phyloP scores from a whole-genome alignment of 2,888 invertebrate species.

The Acrocera orbiculus region DNA sequence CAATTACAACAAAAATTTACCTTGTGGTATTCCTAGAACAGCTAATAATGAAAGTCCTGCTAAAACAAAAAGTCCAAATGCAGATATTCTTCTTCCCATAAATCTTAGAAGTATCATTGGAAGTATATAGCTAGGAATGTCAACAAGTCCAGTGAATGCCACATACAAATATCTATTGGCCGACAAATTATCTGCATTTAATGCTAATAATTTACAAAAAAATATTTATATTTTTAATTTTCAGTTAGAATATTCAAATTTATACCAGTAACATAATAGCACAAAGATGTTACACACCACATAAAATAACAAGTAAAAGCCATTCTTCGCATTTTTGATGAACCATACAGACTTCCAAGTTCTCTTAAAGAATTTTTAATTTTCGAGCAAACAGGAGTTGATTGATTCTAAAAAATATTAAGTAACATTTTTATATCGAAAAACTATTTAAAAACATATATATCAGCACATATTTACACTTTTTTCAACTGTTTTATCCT shows the following conservation, averaged over 20 bases:
- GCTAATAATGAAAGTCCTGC: constrained; percentile 33
- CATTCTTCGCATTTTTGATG: constrained; percentile 22
- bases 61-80: constrained; percentile 30
- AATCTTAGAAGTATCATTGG: constrained; percentile 33
- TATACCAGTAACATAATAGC: constrained; percentile 29
- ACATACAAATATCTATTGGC: constrained; percentile 35
- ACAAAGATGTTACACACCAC: constrained; percentile 29
- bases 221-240: neutral
- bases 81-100: constrained; percentile 33
- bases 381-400: constrained; percentile 18
- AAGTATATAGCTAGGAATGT: constrained; percentile 36
- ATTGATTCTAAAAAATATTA: too few species aligned
- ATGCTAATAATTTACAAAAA: constrained; percentile 22
- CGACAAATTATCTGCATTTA: constrained; percentile 36
- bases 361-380: constrained; percentile 25
- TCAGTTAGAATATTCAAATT: neutral
- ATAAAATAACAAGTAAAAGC: constrained; percentile 31
- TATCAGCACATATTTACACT: neutral
- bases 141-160: constrained; percentile 34
- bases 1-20: constrained; percentile 18
- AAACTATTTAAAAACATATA: too few species aligned
- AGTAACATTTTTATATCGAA: too few species aligned
- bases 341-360: constrained; percentile 23
- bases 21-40: constrained; percentile 31
- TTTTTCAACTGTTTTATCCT: constrained; percentile 17